Evolutionary conservation across 2,113 vertebrate genomes (phyloP).

Genomic region (Octodon degus): DNA sequence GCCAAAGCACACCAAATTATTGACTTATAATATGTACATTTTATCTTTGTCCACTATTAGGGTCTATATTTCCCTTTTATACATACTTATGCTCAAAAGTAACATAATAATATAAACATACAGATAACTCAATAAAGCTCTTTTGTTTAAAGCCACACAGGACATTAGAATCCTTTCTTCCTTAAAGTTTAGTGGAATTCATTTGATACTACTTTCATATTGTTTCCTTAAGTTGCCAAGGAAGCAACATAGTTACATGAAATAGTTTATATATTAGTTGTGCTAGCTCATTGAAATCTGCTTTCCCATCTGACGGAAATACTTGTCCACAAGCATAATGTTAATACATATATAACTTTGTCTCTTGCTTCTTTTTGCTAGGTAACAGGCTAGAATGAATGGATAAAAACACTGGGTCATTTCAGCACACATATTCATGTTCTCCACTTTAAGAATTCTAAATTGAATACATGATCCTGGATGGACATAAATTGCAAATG

Average conservation of each 20-base stretch:
- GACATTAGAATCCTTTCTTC: neutral
- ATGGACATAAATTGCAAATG: neutral
- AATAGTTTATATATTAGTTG: neutral
- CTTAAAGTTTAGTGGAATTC: constrained; percentile 9
- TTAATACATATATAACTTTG: neutral
- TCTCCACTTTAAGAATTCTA: neutral
- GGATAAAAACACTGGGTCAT: neutral
- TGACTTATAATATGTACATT: neutral
- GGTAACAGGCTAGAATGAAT: neutral
- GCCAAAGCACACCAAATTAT: neutral
- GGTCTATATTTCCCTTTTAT: neutral
- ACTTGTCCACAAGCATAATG: neutral
- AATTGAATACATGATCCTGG: neutral
- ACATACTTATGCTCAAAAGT: neutral
- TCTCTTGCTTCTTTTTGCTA: neutral
- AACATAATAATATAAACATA: neutral
- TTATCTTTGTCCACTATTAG: neutral
- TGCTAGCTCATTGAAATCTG: neutral
- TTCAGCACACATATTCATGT: neutral
- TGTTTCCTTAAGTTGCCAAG: neutral
- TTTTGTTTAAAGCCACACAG: neutral
- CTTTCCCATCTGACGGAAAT: neutral
- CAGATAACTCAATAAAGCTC: neutral
- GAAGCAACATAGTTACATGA: neutral
- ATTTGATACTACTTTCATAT: neutral